These are phyloP conservation scores for Sebastes fasciatus DNA, from an alignment of 2,113 vertebrate species.

Conservation along the genomic window DNA sequence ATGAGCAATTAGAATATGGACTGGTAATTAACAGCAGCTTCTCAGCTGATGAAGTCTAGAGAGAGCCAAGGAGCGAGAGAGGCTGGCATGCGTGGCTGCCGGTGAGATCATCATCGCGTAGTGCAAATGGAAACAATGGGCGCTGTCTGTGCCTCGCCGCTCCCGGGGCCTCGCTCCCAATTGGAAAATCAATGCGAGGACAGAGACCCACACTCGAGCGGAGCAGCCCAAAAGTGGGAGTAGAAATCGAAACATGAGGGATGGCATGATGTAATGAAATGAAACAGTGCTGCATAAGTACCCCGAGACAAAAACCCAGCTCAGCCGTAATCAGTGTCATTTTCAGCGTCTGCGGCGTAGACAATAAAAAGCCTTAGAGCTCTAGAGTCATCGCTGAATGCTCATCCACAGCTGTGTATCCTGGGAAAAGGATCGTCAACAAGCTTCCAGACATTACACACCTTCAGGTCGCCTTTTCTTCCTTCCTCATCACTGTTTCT, in stretches of 20 bases:
- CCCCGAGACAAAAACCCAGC: constrained; percentile 45
- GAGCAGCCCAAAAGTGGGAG: constrained; percentile 62
- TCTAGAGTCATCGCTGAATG: constrained; percentile 9
- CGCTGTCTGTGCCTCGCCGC: constrained; percentile 54
- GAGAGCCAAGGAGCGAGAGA: constrained; percentile 27
- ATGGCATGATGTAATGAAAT: constrained; percentile 74
- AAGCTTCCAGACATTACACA: constrained; percentile 67
- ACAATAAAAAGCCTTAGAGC: constrained; percentile 4
- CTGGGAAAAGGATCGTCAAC: constrained; percentile 21
- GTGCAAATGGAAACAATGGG: constrained; percentile 72
- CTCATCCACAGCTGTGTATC: constrained; percentile 41
- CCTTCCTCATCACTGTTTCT: constrained; percentile 30
- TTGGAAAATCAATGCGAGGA: constrained; percentile 76
- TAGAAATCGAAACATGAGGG: constrained; percentile 60
- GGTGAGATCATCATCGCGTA: constrained; percentile 67
- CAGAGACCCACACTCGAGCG: constrained; percentile 58
- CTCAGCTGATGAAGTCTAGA: constrained; percentile 71
- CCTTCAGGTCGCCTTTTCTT: constrained; percentile 35
- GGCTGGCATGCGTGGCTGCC: constrained; percentile 57
- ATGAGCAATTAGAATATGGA: constrained; percentile 79
- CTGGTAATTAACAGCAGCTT: constrained; percentile 81
- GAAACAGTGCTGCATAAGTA: constrained; percentile 55
- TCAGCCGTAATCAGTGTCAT: constrained; percentile 61
- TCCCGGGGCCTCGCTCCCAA: constrained; percentile 51
- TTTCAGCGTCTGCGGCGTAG: constrained; percentile 40